These are phyloP conservation scores for Meandrina meandrites DNA, from an alignment of 92 coral and sea anemone species.

Conservation along the genomic window DNA sequence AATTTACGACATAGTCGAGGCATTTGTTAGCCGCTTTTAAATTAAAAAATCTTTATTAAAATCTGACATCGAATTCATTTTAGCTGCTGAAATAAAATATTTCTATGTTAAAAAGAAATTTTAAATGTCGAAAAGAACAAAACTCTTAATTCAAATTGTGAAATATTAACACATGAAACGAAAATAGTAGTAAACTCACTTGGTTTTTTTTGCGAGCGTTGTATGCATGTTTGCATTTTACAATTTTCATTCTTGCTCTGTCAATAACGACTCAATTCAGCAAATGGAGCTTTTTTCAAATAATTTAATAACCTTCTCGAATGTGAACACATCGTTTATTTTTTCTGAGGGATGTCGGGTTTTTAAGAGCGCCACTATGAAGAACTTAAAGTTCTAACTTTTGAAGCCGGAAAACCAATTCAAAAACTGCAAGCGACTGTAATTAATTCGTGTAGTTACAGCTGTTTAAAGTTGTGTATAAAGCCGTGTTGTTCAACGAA, in stretches of 20 bases:
- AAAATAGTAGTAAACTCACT: background rate
- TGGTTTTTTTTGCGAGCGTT: background rate
- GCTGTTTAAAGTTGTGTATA: background rate
- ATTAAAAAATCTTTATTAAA: background rate
- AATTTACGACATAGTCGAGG: background rate
- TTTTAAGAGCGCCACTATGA: background rate
- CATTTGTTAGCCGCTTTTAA: background rate
- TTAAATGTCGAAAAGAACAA: too few species aligned
- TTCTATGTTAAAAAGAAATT: background rate
- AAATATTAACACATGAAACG: background rate
- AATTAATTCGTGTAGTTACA: background rate
- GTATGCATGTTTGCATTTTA: background rate
- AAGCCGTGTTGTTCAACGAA: background rate
- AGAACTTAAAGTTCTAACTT: background rate
- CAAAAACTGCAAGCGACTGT: background rate
- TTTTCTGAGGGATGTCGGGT: background rate
- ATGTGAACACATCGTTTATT: background rate
- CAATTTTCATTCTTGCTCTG: background rate
- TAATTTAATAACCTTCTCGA: background rate
- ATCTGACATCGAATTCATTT: background rate
- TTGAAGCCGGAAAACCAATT: background rate
- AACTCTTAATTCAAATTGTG: background rate
- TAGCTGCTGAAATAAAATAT: background rate
- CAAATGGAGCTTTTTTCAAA: background rate
- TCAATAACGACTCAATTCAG: background rate